phyloP scores from a whole-genome alignment of 2,888 invertebrate species.

The Tromatobia lineatoria region DNA sequence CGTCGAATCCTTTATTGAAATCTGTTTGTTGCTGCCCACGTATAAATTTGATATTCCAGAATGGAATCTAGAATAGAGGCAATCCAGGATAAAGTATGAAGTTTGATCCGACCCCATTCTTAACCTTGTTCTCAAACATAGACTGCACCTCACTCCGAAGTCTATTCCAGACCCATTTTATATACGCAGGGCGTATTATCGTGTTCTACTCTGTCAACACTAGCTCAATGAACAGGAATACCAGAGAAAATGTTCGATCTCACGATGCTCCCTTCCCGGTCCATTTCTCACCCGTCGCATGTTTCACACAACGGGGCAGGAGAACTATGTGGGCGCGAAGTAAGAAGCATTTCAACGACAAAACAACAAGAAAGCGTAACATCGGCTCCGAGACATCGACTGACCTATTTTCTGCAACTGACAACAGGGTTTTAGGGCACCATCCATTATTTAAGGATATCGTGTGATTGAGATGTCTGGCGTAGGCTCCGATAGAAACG shows the following conservation, averaged over 20 bases:
- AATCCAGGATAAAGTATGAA: too few species aligned
- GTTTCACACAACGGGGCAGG: neutral
- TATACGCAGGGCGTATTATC: neutral
- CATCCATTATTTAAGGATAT: constrained; percentile 47
- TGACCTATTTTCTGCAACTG: constrained; percentile 48
- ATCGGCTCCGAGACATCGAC: constrained; percentile 10
- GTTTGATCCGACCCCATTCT: too few species aligned
- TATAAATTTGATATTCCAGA: too few species aligned
- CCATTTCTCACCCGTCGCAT: neutral
- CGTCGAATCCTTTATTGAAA: too few species aligned
- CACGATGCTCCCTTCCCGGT: neutral
- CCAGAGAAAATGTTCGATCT: neutral
- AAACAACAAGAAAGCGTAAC: neutral
- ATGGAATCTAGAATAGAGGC: too few species aligned
- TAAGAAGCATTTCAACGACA: neutral
- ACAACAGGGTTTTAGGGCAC: constrained; percentile 7
- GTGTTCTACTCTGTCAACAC: neutral
- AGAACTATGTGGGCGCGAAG: neutral
- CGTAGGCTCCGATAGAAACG: constrained; percentile 5
- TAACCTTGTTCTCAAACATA: too few species aligned
- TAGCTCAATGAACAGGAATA: neutral
- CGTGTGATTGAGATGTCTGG: constrained; percentile 8
- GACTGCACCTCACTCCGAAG: too few species aligned
- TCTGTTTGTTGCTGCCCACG: too few species aligned
- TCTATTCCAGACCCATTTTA: too few species aligned